Conservation (phyloP, 1,140 invertebrate species). For the Phymastichus coffea region DNA sequence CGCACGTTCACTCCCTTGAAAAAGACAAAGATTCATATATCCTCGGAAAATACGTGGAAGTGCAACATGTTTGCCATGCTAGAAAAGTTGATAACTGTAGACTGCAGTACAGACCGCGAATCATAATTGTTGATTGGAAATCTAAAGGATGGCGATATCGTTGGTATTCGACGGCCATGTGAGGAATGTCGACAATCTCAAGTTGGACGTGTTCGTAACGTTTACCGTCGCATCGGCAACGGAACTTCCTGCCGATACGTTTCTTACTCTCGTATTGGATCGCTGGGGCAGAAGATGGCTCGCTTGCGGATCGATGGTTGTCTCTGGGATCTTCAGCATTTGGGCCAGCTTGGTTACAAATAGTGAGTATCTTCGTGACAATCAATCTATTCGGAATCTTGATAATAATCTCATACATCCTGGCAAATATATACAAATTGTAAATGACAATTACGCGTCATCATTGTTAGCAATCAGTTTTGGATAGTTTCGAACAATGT, state of each 20-base stretch:
- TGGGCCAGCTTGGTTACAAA: constrained; percentile 54
- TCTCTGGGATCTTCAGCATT: constrained; percentile 79
- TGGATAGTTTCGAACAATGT: no score
- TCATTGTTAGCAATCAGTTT: no score
- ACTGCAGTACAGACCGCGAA: no score
- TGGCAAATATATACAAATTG: not conserved
- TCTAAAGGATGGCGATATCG: constrained; percentile 83
- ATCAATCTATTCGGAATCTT: no score
- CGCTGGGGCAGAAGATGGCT: constrained; percentile 82
- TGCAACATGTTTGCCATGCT: no score
- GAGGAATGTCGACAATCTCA: constrained; percentile 77
- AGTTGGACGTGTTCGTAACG: constrained; percentile 77
- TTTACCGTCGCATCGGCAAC: constrained; percentile 82
- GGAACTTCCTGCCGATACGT: constrained; percentile 79
- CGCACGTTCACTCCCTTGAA: no score
- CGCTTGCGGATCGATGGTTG: constrained; percentile 74
- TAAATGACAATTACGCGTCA: no score
- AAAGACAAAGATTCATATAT: no score
- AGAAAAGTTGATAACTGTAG: no score
- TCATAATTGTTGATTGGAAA: no score
- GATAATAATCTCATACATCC: not conserved
- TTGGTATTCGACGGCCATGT: constrained; percentile 86
- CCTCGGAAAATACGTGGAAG: no score
- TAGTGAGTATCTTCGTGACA: constrained; percentile 53
- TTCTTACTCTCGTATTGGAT: constrained; percentile 77